A percentile compares a stretch with the other conserved stretches of the same genome.
These are phyloP conservation scores for Myopa tessellatipennis DNA, from an alignment of 2,888 invertebrate species.

Conservation along the genomic window DNA sequence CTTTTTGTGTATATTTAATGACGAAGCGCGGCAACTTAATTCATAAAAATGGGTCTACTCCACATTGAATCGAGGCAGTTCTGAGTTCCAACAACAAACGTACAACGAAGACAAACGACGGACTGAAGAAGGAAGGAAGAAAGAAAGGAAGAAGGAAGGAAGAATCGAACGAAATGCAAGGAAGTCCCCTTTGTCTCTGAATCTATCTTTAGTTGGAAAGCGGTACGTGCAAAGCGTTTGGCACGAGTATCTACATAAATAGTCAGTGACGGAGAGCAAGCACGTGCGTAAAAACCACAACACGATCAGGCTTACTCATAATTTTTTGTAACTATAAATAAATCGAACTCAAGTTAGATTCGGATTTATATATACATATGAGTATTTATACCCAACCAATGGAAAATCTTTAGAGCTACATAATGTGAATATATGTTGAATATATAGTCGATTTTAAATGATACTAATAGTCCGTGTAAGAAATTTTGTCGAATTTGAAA, in stretches of 20 bases:
- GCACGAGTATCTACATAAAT: background rate
- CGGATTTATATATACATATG: too few species aligned
- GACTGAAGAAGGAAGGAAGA: background rate
- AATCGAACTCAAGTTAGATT: too few species aligned
- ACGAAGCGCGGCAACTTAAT: conserved; percentile 9
- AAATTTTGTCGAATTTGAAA: too few species aligned
- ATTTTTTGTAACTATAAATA: too few species aligned
- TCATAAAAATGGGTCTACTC: background rate
- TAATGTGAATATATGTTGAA: too few species aligned
- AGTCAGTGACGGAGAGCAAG: conserved; percentile 2
- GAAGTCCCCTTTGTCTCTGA: background rate
- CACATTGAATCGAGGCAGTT: background rate
- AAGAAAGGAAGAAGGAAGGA: background rate
- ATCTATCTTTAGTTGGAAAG: background rate
- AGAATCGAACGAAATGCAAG: background rate
- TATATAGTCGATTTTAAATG: too few species aligned
- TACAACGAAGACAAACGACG: background rate
- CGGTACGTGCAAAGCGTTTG: background rate
- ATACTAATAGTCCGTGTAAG: too few species aligned
- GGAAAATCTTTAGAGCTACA: too few species aligned
- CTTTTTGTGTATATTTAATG: background rate
- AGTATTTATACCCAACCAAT: too few species aligned
- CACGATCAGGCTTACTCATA: conserved; percentile 21
- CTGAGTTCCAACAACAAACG: background rate
- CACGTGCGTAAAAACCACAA: conserved; percentile 26